Evolutionary conservation across 2,797 vertebrate species (phyloP), one percentile per base, ranked within the genome.

Genomic region (Sciaenops ocellatus): DNA sequence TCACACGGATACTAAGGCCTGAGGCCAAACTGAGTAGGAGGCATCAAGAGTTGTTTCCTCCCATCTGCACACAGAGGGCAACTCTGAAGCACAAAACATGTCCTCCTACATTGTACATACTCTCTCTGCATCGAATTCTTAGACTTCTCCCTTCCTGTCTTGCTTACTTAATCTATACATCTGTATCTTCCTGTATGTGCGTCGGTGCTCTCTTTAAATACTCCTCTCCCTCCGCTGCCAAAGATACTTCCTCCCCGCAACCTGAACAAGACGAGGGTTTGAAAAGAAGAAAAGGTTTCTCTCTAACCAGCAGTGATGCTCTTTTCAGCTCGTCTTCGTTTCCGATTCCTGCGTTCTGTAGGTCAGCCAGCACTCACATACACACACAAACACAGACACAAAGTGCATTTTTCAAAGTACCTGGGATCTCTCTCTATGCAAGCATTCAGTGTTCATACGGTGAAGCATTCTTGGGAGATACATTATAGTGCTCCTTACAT

Each of bases 1-100:
- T 84, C 84, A 83, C 66, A 79, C 13, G 5, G 63, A 79, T 54
- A 66, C 77, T 42, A 34, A 84, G 55, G 82, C 87, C 88, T 3
- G 61, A 71, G 88, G 82, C 69, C 76, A 79, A 69, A 77, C 73
- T 70, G 82, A 85, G 91, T 82, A 75, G 89, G 90, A 89, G 78
- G 81, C 76, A 77, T 87, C 26, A 84, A 85, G 59, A 82, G 75
- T 56, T n/a, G 61, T 67, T 83, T 91, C 85, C 78, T 89, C 62
- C 51, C 64, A 74, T 73, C 71, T 63, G 57, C 64, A 80, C 65
- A 72, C 62, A 75, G 51, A 85, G 84, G 74, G 59, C 78, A 83
- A 62, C 85, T 80, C 81, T 87, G 69, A 87, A 90, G 87, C 54
- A 78, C 50, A 72, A 80, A 76, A 75, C 64, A 76, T 68, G 44